Base-by-base conservation (phyloP, 2,113 vertebrate species). In the Strix aluco region DNA sequence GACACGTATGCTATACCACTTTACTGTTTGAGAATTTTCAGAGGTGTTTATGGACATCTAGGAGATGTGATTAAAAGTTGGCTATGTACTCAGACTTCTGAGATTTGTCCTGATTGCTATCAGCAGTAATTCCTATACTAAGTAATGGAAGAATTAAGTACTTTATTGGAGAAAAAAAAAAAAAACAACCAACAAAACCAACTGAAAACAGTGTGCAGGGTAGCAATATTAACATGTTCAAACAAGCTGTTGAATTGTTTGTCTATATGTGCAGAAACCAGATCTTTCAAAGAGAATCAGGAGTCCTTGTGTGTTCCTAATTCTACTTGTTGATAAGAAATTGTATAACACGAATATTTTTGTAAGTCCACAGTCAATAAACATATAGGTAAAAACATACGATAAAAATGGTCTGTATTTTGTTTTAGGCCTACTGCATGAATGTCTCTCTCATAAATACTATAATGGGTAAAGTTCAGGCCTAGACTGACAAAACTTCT, bases 331-430 rank as follows among this genome's bases (percentile, higher is more conserved):
- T 84, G 77, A 93, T 72, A 72, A 0, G 11, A 57, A 94, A 49
- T 51, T 87, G 65, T 87, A 7, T 79, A 89, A 75, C 49, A 42
- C 15, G 2, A 72, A 40, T 95, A 87, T 94, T 97, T 97, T 95
- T 92, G 4, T 95, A 95, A 92, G 62, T 51, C 38, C 42, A 46
- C 12, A 61, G 40, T 80, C 47, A 95, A 94, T 97, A 97, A 97
- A 96, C 20, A 36, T 55, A 29, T 1, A 67, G 17, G n/a, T 92
- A 75, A 84, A 21, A 49, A 84, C 17, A 46, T 18, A 46, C 54
- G 57, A 34, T 49, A 44, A 75, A 88, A 22, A 49, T 87, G 25
- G 32, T 92, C 30, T 80, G 54, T 79, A 7, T 94, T 89, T 94
- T 94, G 13, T 90, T 82, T 79, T 51, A 85, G 81, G 65, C 46